phyloP scores from a whole-genome alignment of 2,113 vertebrate genomes.

The Coracopsis vasa region DNA sequence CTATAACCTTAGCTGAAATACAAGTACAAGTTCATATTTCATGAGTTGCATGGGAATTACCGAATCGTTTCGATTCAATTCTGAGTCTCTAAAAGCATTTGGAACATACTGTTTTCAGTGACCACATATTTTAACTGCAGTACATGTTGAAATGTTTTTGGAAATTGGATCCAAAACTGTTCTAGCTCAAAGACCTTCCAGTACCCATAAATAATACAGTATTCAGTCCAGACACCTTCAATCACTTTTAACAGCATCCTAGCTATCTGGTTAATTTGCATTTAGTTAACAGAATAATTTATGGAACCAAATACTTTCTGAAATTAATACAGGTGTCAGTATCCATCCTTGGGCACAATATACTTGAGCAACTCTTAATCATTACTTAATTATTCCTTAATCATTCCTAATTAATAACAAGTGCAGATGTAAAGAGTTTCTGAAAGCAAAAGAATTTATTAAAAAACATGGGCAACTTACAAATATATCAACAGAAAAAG shows the following conservation, averaged over 20 bases:
- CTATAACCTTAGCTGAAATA: not conserved
- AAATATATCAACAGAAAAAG: not conserved
- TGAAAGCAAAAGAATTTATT: not conserved
- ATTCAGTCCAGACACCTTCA: conserved; percentile 36
- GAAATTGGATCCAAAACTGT: conserved; percentile 49
- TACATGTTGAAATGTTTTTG: conserved; percentile 60
- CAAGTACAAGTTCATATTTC: not conserved
- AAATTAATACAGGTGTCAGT: not conserved
- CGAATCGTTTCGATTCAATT: conserved; percentile 22
- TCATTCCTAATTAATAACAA: not conserved
- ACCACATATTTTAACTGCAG: conserved; percentile 60
- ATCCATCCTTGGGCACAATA: not conserved
- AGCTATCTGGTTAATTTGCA: not conserved
- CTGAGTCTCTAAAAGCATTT: conserved; percentile 52
- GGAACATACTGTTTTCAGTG: conserved; percentile 59
- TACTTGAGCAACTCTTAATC: not conserved
- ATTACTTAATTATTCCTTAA: not conserved
- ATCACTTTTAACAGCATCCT: not conserved
- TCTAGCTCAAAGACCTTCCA: conserved; percentile 12
- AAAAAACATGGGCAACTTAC: not conserved
- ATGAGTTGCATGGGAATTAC: conserved; percentile 44
- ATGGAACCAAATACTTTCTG: not conserved
- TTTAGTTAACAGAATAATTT: not conserved
- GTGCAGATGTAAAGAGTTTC: not conserved
- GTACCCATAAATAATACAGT: conserved; percentile 3